Evolutionary conservation across 2,113 vertebrate genomes (phyloP).

Genomic region (Pterocles gutturalis): DNA sequence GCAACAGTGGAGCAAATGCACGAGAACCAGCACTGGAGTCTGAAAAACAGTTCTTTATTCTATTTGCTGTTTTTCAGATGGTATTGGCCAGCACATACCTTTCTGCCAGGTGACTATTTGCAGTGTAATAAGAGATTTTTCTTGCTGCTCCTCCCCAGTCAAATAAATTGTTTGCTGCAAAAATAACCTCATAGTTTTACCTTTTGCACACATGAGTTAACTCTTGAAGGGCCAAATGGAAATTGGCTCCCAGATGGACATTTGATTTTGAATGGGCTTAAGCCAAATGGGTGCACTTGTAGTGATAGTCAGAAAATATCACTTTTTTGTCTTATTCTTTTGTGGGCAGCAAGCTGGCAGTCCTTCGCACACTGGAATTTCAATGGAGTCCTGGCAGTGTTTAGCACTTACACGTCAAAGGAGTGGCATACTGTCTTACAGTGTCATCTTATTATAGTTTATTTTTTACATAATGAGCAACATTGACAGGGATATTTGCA

Average conservation of each 20-base stretch:
- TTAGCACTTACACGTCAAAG: not conserved
- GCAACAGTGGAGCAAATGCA: not conserved
- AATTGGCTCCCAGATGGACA: constrained; percentile 19
- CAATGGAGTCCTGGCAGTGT: not conserved
- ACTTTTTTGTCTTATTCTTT: not conserved
- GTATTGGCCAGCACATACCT: not conserved
- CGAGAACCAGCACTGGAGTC: not conserved
- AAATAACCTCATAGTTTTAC: not conserved
- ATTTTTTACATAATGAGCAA: not conserved
- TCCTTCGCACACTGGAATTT: not conserved
- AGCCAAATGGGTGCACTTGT: constrained; percentile 32
- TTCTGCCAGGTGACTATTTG: not conserved
- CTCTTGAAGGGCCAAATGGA: not conserved
- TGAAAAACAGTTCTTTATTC: not conserved
- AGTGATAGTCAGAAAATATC: not conserved
- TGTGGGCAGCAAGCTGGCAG: constrained; percentile 63
- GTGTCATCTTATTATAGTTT: not conserved
- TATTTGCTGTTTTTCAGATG: not conserved
- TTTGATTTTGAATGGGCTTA: not conserved
- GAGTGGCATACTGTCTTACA: not conserved
- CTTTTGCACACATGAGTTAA: not conserved
- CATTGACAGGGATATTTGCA: not conserved
- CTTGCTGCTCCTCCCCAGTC: not conserved
- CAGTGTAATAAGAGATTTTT: not conserved
- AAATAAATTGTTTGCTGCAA: not conserved